Percentiles rank a stretch among this genome's conserved stretches.
These are phyloP conservation scores for Zygogramma bicolorata DNA, from an alignment of 2,888 invertebrate species.

Conservation along the genomic window DNA sequence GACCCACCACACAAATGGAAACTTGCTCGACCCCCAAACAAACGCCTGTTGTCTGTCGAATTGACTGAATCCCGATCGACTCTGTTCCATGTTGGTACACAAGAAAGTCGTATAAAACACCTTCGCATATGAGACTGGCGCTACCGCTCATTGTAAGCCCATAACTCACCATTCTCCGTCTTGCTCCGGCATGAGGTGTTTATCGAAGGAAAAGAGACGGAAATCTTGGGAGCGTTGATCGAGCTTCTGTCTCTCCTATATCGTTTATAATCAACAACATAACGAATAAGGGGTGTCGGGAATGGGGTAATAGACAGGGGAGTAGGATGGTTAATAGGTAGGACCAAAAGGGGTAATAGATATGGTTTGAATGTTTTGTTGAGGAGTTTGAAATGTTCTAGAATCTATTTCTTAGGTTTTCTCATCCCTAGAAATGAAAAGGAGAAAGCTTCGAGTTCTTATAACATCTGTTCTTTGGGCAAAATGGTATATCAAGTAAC, in stretches of 20 bases:
- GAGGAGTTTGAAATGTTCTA: background rate
- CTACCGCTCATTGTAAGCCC: constrained; percentile 55
- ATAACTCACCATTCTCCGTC: constrained; percentile 54
- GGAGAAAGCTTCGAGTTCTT: too few species aligned
- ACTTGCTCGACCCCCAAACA: background rate
- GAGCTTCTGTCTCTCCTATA: background rate
- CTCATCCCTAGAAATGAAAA: too few species aligned
- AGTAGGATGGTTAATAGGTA: background rate
- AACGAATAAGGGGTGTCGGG: background rate
- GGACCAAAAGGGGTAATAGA: background rate
- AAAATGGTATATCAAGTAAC: too few species aligned
- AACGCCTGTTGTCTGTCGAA: constrained; percentile 11
- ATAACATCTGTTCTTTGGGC: too few species aligned
- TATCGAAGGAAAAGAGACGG: background rate
- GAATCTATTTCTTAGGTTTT: too few species aligned
- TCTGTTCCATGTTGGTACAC: constrained; percentile 51
- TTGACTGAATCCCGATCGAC: constrained; percentile 33
- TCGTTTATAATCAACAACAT: background rate
- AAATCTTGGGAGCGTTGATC: constrained; percentile 1
- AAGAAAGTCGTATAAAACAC: constrained; percentile 58
- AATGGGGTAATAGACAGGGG: background rate
- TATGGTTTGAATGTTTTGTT: background rate
- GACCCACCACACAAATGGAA: too few species aligned
- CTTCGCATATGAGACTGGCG: constrained; percentile 61
- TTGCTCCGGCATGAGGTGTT: constrained; percentile 19